phyloP scores from a whole-genome alignment of 2,113 vertebrate genomes.

The Phylloscopus trochiloides region DNA sequence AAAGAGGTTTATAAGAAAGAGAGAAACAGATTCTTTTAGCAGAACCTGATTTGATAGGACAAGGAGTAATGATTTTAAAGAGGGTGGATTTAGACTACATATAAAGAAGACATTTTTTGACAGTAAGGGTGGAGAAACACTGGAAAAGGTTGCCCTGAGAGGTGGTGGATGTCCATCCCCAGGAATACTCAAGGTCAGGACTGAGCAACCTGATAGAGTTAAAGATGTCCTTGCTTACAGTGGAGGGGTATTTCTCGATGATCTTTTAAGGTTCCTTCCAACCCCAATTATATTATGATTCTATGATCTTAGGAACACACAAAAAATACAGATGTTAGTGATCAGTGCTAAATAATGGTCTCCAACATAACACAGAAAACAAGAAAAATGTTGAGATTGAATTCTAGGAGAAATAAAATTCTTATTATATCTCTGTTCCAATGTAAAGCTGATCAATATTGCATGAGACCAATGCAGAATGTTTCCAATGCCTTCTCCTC shows the following conservation, averaged over 20 bases:
- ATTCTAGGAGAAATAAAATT: background rate
- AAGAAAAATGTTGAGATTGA: background rate
- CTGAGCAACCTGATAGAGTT: background rate
- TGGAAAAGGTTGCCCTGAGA: background rate
- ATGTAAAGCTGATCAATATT: rapidly evolving
- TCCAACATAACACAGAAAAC: background rate
- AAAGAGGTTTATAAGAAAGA: background rate
- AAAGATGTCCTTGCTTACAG: background rate
- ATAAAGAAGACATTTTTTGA: background rate
- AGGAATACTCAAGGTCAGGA: background rate
- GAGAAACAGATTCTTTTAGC: background rate
- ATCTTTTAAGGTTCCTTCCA: background rate
- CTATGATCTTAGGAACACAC: background rate
- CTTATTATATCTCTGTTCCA: background rate
- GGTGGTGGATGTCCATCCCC: background rate
- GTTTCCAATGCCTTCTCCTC: background rate
- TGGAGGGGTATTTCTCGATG: background rate
- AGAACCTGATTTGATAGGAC: background rate
- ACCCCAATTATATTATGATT: background rate
- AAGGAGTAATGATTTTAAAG: background rate
- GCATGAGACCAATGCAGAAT: background rate
- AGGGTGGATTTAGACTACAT: background rate
- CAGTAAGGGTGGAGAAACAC: background rate
- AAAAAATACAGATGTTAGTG: background rate
- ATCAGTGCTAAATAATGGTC: background rate